A percentile compares a stretch with the other conserved stretches of the same genome.
These are phyloP conservation scores for Lutraria rhynchaena DNA, from an alignment of 1,140 invertebrate species.

Conservation along the genomic window DNA sequence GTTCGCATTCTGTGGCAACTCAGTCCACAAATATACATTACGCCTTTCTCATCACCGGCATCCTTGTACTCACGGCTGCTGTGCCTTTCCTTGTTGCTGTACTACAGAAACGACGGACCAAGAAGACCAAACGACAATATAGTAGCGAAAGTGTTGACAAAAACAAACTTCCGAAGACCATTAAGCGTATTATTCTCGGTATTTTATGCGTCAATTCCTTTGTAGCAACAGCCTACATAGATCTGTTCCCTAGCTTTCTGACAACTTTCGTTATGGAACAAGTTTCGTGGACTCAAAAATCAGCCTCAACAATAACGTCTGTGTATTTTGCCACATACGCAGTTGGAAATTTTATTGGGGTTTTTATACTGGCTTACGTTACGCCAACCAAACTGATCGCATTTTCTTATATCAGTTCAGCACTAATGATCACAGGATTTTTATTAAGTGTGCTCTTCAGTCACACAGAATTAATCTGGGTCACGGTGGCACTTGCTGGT, in stretches of 20 bases:
- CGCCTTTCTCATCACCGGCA: constrained; percentile 27
- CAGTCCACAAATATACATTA: constrained; percentile 7
- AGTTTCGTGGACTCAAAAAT: constrained; percentile 57
- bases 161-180: constrained; percentile 16
- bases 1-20: not conserved
- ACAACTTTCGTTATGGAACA: constrained; percentile 62
- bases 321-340: constrained; percentile 61
- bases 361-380: constrained; percentile 55
- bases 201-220: constrained; percentile 26
- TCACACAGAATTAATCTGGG: constrained; percentile 47
- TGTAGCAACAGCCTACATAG: constrained; percentile 54
- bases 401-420: constrained; percentile 32
- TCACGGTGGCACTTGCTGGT: constrained; percentile 35
- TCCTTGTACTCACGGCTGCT: not conserved
- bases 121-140: constrained; percentile 1
- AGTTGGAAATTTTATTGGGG: constrained; percentile 50
- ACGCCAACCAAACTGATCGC: constrained; percentile 51
- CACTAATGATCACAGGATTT: constrained; percentile 17
- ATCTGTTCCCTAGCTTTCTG: constrained; percentile 61
- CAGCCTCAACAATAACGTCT: constrained; percentile 52
- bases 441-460: constrained; percentile 27
- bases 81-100: constrained; percentile 31
- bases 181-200: constrained; percentile 21
- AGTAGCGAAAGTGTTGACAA: constrained; percentile 16
- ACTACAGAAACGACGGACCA: not conserved